phyloP scores from a whole-genome alignment of 2,888 invertebrate genomes.

The Meandrusa payeni region DNA sequence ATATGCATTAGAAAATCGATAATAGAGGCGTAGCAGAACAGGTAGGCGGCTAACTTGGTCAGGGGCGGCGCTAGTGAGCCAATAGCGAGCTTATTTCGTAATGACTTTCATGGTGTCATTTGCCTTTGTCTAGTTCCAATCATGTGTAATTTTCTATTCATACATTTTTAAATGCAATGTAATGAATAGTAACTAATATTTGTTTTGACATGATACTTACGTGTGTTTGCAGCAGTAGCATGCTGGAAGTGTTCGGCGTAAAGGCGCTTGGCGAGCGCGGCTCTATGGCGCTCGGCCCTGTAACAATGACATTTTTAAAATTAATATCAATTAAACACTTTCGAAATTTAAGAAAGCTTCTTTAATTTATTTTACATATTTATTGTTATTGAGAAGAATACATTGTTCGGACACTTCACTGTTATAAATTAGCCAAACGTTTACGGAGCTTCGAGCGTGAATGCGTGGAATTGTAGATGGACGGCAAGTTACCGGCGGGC shows the following conservation, averaged over 20 bases:
- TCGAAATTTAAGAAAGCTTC: not conserved
- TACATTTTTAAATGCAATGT: not conserved
- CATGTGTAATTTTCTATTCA: conserved; percentile 24
- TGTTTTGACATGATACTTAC: conserved; percentile 70
- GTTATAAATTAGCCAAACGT: conserved; percentile 33
- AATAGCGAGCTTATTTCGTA: conserved; percentile 51
- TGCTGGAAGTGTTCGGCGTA: conserved; percentile 86
- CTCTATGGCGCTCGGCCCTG: conserved; percentile 80
- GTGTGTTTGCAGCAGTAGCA: conserved; percentile 96
- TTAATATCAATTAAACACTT: not conserved
- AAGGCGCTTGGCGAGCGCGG: conserved; percentile 81
- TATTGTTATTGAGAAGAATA: conserved; percentile 7
- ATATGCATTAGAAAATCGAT: conserved; percentile 30
- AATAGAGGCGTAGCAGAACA: conserved; percentile 58
- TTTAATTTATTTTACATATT: conserved; percentile 26
- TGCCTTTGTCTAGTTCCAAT: conserved; percentile 40
- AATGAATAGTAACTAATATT: too few species aligned
- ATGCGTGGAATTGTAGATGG: conserved; percentile 51
- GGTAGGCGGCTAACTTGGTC: conserved; percentile 61
- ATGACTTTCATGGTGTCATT: conserved; percentile 33
- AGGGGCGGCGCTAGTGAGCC: conserved; percentile 62
- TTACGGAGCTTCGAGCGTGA: conserved; percentile 42
- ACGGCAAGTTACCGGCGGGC: conserved; percentile 58
- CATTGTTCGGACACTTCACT: conserved; percentile 12
- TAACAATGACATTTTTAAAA: conserved; percentile 41